Base-by-base conservation (phyloP, 2,113 vertebrate genomes). In the Lophotis ruficrista region DNA sequence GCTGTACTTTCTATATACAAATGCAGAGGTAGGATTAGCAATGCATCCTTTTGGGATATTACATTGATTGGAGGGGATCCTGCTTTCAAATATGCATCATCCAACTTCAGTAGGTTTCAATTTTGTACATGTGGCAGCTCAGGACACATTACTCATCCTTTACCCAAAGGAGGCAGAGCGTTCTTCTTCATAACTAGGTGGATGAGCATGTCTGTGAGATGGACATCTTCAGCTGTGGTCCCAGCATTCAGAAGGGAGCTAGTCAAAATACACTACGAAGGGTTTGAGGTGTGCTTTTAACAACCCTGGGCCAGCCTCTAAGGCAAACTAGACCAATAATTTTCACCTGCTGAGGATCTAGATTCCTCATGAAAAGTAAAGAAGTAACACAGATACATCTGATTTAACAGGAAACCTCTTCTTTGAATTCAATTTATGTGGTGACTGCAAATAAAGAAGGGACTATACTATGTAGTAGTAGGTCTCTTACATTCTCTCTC, bases 201-300 rank as follows among this genome's bases (percentile, higher is more conserved):
- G 8, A 28, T 58, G 33, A 78, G 8, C 7, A 15, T 2, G 11
- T 47, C 43, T 82, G 19, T 47, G 61, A 62, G 64, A 17, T 6
- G 28, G 28, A 57, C 28, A 57, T 9, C 33, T 43, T 58, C 38
- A 72, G 25, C 22, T 68, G 38, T 65, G 50, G 7, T 3, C 8
- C 7, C 0, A 0, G 5, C 22, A 38, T 25, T 38, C 12, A 41
- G 31, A 41, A 76, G 23, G 5, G 22, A 23, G 6, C 5, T 56
- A 51, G 20, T n/a, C 27, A 95, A 82, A 91, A 37, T 15, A 18
- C 3, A 3, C 27, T 25, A 37, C 16, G 60, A 31, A 51, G 4
- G 13, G 10, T 31, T 60, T 75, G 25, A 83, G 15, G 5, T 62
- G 14, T 43, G 4, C 25, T 73, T 77, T 16, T 56, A 41, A 37